Evolutionary conservation across 2,113 vertebrate species (phyloP), one percentile per base, ranked within the genome.

Genomic region (Myrmophylax atrothorax): DNA sequence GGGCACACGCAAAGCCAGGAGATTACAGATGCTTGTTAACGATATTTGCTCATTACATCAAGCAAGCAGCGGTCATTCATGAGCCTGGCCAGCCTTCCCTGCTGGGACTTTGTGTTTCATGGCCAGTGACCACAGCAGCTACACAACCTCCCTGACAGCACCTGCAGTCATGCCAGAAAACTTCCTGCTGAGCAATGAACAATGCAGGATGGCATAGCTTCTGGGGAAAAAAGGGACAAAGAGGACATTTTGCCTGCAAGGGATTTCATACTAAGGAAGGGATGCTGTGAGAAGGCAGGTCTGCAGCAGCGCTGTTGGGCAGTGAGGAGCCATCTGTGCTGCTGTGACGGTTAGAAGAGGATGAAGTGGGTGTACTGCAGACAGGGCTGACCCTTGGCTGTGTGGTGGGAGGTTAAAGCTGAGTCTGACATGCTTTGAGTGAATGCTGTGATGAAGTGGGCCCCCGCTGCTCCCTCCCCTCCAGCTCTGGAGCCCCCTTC

Each of bases 1-100:
- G 47, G 18, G 22, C 3, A 2, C 56, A 78, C 2, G 1, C 66
- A 78, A 74, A 93, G 80, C 52, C 69, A 46, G 64, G 49, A 78
- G 47, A 78, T 68, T 84, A n/a, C 79, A 90, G 83, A 47, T 92
- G 86, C 80, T 86, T 33, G 40, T 94, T 96, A 84, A 40, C 47
- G 14, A 5, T 83, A 82, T 94, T 90, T 90, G 85, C 79, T 93
- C 68, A 19, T 89, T 94, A 86, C 52, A 47, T 13, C 0, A 3
- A 92, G 52, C 59, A 50, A 77, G 46, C 55, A 55, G 88, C 0
- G 1, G 55, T 64, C 79, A 74, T 77, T 94, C 76, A 23, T 68
- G 47, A 93, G 76, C 70, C 56, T 7, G 58, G 66, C 33, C 73
- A 87, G 31, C 24, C 84, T 78, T 72, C 69, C 90, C 78, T 87